Evolutionary conservation across 2,113 vertebrate species (phyloP).

Genomic region (Macaca mulatta): DNA sequence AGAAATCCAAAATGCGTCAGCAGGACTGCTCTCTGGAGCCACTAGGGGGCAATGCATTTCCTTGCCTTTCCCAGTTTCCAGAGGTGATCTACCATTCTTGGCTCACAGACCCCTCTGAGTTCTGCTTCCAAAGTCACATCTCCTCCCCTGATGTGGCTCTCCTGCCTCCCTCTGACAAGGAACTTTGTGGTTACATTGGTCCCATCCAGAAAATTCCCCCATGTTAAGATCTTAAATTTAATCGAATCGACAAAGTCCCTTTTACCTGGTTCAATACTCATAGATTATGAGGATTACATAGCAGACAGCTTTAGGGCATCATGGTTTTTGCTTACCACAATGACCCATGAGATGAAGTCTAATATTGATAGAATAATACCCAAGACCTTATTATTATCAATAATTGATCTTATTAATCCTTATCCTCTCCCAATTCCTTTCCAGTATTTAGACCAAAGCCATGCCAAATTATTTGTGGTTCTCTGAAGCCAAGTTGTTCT

Average conservation of each 20-base stretch:
- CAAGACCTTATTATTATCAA: neutral
- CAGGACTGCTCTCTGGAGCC: too few relatives aligned
- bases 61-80: neutral
- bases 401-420: too few relatives aligned
- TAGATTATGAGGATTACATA: neutral
- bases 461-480: neutral
- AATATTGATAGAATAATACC: too few relatives aligned
- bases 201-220: neutral
- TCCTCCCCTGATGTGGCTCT: neutral
- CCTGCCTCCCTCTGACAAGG: neutral
- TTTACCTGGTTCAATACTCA: neutral
- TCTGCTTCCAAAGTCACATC: neutral
- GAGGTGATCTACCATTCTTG: neutral
- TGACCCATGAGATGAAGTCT: neutral
- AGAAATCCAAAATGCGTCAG: neutral
- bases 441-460: neutral
- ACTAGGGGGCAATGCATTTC: neutral
- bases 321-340: neutral
- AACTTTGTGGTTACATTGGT: neutral
- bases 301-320: accelerated
- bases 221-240: neutral
- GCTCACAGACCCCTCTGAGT: neutral
- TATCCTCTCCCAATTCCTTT: neutral
- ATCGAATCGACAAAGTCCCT: neutral
- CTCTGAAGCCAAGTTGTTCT: neutral